Evolutionary conservation across 1,140 invertebrate genomes (phyloP).

Genomic region (Arion vulgaris): DNA sequence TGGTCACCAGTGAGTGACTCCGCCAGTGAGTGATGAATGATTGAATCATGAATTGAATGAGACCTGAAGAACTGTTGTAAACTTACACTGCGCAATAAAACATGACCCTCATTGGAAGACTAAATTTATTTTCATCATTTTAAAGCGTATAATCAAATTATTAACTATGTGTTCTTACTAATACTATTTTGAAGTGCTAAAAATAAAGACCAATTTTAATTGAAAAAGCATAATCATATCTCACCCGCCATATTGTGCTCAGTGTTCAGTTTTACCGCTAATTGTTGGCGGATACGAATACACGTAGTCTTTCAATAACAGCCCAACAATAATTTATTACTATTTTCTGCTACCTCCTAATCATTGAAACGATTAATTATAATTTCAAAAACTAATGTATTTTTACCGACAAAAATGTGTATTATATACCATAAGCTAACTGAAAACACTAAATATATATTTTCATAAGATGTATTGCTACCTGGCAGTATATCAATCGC

Average conservation of each 20-base stretch:
- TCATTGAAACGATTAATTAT: too few relatives aligned
- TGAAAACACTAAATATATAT: too few relatives aligned
- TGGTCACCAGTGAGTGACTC: too few relatives aligned
- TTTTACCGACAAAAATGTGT: too few relatives aligned
- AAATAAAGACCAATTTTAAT: too few relatives aligned
- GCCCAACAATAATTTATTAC: too few relatives aligned
- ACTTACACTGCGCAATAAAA: neutral
- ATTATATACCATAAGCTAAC: too few relatives aligned
- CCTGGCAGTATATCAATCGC: too few relatives aligned
- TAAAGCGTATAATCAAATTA: neutral
- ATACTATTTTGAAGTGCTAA: neutral
- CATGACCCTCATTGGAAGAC: neutral
- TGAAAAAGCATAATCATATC: neutral
- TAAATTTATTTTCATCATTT: neutral
- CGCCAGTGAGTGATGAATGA: too few relatives aligned
- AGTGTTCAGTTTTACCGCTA: slow-evolving; percentile 12
- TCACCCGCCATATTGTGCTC: slow-evolving; percentile 11
- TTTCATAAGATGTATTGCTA: too few relatives aligned
- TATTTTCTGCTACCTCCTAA: too few relatives aligned
- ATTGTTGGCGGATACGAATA: neutral
- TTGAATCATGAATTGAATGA: neutral
- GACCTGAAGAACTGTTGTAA: neutral
- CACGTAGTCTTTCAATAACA: neutral
- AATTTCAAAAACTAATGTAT: too few relatives aligned
- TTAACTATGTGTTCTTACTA: neutral